These are phyloP conservation scores for Hemichromis elongatus DNA, from an alignment of 2,113 vertebrate genomes.

Conservation along the genomic window DNA sequence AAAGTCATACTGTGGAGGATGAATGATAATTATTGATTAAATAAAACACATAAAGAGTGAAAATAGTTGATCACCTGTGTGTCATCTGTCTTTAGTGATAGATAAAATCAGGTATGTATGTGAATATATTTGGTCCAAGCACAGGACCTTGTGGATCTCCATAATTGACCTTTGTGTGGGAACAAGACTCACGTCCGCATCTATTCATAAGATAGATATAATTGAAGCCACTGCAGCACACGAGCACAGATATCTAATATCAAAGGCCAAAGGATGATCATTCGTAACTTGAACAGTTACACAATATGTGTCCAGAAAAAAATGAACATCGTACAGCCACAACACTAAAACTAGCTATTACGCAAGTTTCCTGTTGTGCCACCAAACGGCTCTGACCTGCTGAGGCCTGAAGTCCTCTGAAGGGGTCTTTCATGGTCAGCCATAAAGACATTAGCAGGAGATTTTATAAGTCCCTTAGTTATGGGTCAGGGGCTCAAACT, in stretches of 20 bases:
- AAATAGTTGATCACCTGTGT: neutral
- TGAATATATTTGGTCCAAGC: neutral
- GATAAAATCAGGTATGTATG: neutral
- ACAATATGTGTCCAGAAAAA: neutral
- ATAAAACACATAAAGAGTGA: neutral
- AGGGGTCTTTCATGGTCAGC: neutral
- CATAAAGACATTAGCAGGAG: neutral
- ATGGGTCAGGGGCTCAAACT: neutral
- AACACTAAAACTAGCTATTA: neutral
- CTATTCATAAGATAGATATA: neutral
- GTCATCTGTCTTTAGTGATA: neutral
- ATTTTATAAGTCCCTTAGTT: neutral
- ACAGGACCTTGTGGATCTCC: neutral
- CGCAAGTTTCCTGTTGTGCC: neutral
- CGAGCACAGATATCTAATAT: neutral
- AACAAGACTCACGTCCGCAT: neutral
- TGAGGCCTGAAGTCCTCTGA: neutral
- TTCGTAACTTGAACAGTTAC: neutral
- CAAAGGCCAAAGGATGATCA: neutral
- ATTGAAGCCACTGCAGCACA: neutral
- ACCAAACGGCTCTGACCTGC: neutral
- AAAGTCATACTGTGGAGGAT: neutral
- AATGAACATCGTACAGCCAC: neutral
- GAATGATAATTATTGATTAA: neutral
- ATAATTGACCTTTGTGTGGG: neutral